A percentile compares a stretch with the other conserved stretches of the same genome.
Evolutionary conservation across 2,888 invertebrate genomes (phyloP).

Genomic region (Deroplatys truncata): DNA sequence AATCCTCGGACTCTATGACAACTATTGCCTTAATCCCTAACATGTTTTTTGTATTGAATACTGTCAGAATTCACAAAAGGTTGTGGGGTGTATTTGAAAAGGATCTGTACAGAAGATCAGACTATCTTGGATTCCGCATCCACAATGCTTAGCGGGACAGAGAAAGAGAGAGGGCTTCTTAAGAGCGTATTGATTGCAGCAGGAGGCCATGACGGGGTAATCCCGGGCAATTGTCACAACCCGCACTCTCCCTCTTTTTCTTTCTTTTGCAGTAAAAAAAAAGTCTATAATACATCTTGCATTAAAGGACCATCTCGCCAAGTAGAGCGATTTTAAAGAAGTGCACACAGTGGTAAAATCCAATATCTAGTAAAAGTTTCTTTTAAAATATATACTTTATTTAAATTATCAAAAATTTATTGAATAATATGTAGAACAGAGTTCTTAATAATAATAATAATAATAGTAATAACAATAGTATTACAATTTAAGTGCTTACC

Average conservation of each 20-base stretch:
- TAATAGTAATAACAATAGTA: no score
- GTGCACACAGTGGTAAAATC: not conserved
- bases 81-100: not conserved
- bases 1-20: no score
- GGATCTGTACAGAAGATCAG: not conserved
- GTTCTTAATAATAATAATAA: no score
- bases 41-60: no score
- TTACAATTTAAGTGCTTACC: no score
- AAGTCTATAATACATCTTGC: not conserved
- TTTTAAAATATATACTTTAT: no score
- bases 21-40: no score
- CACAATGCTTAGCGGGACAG: not conserved
- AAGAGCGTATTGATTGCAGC: conserved; percentile 28
- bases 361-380: no score
- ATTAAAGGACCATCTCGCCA: not conserved
- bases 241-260: not conserved
- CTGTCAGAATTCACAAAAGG: no score
- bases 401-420: no score
- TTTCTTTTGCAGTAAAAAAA: not conserved
- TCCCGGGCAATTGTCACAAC: conserved; percentile 23
- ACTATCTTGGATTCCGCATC: not conserved
- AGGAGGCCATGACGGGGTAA: conserved; percentile 3
- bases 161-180: conserved; percentile 10
- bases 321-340: not conserved
- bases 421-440: no score